Evolutionary conservation across 2,113 vertebrate species (phyloP), one percentile per base, ranked within the genome.

Genomic region (Beaufortia kweichowensis): DNA sequence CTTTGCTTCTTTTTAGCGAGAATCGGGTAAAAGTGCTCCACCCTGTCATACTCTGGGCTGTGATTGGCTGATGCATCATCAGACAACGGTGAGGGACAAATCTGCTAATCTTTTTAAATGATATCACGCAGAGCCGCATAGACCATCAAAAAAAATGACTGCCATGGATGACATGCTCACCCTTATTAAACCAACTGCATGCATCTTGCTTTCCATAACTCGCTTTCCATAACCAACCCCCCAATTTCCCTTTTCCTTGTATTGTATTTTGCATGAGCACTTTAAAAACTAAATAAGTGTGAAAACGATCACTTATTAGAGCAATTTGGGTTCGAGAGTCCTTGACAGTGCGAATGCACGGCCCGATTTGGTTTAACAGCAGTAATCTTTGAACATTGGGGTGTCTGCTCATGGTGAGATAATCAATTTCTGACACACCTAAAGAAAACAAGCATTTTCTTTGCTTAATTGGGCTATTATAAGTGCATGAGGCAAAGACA

Each of bases 231-330:
- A 59, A 39, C 59, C 43, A 63, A 53, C 14, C 59, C 39, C 77
- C 71, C 26, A 60, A 57, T 60, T 55, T 29, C 76, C 39, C 31
- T 28, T 62, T 35, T 26, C 70, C 14, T 78, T 41, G 57, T 69
- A 67, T 79, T 82, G 62, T 81, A 73, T 79, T 84, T 81, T 82
- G 81, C 86, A 83, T 81, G 83, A 85, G 50, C 76, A 70, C 81
- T 85, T 84, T 82, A 63, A 86, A 88, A 82, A 78, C 83, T 86
- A 88, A 88, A 90, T 85, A 85, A 86, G 87, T 89, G 87, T 90
- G 84, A 88, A 90, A 88, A 87, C 39, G 60, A 75, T 82, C 6
- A 46, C 84, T 88, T 87, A 85, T 86, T 89, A 87, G 84, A 81
- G 83, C 82, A 50, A 75, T 87, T 86, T 78, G 71, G 79, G 77